Evolutionary conservation across 2,888 invertebrate genomes (phyloP).

Genomic region (Rhyacophila evoluta): DNA sequence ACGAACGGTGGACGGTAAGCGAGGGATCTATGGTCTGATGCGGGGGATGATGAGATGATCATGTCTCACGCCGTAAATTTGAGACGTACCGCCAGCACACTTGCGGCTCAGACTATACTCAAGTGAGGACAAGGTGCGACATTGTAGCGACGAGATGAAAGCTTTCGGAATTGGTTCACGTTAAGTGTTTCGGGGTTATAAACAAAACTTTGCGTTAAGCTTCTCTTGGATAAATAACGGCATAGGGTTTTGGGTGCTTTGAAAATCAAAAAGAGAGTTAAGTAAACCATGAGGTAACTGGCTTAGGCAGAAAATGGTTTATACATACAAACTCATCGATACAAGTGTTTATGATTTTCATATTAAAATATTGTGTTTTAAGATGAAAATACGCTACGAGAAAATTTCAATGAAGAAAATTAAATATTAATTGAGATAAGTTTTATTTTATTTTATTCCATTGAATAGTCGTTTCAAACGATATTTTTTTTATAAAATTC

Average conservation of each 20-base stretch:
- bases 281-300: background rate
- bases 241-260: background rate
- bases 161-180: conserved; percentile 1
- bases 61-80: background rate
- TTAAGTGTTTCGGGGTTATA: conserved; percentile 1
- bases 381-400: too few species aligned
- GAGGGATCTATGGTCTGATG: background rate
- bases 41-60: conserved; percentile 8
- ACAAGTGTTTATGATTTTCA: too few species aligned
- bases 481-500: too few species aligned
- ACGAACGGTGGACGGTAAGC: background rate
- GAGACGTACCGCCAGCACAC: background rate
- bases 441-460: too few species aligned
- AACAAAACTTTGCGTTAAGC: conserved; percentile 22
- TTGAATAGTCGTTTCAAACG: too few species aligned
- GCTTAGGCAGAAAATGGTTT: background rate
- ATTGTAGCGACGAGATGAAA: background rate
- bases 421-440: too few species aligned
- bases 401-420: too few species aligned
- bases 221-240: background rate
- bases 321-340: too few species aligned
- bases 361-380: too few species aligned
- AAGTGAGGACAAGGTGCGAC: conserved; percentile 2
- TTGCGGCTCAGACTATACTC: background rate
- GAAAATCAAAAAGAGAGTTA: background rate